Base-by-base conservation (phyloP, 1,140 invertebrate genomes). In the Zaprionus camerounensis region DNA sequence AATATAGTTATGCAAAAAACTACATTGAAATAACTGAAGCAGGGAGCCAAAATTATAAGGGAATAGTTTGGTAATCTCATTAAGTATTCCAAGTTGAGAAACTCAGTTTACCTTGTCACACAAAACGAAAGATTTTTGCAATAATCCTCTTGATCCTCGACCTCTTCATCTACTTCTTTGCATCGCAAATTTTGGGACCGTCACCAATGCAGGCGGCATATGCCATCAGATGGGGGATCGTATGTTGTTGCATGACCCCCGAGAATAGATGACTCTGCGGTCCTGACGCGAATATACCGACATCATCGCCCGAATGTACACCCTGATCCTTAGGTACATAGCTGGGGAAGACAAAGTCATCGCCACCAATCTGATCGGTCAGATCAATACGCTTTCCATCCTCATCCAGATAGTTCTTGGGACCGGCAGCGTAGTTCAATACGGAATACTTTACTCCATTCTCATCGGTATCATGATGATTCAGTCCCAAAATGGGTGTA, bases 171-270 rank as follows among this genome's bases (percentile, higher is more conserved):
- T 38, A 56, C 26, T 71, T 51, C 31, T 65, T 38, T 20, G 49
- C 41, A 65, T 92, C 75, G 49, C 91, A 92, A 17, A 91, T 46
- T 34, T 76, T 91, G 20, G 73, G 70, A 1, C 91, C 92, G 28
- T 86, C 44, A 17, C 94, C 94, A 22, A 95, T 92, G 71, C 95
- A 95, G 2, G 94, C 92, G 1, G 95, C 94, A 73, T 95, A 96
- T 2, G 95, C 95, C 83, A 97, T 95, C 15, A 95, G 94, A 87
- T 97, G 96, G 28, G 96, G 95, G 26, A 97, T 95, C 80, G 96
- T 95, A 84, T 94, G 95, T 91, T 97, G 96, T 73, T 97, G 96
- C 86, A 96, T 95, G 1, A 96, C 95, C 12, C 96, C 96, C 44
- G 94, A 93, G 62, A 97, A 94, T 12, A 97, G 92, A 84, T 97